Evolutionary conservation across 2,888 invertebrate genomes (phyloP), one percentile per base, ranked within the genome.

Genomic region (Carcina quercana): DNA sequence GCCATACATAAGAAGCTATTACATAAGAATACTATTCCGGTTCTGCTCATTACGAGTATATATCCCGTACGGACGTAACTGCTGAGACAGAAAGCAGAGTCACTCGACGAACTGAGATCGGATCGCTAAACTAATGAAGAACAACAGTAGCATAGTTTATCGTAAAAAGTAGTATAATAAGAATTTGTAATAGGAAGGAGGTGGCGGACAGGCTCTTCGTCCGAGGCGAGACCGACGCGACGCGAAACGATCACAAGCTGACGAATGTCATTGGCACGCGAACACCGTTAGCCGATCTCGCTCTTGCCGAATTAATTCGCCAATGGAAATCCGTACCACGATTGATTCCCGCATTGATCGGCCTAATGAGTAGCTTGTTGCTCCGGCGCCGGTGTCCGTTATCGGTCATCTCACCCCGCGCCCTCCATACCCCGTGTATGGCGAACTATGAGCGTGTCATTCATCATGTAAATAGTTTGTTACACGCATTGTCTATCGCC

Each of bases 261-360:
- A 74, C 78, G 73, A 72, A 73, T 82, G 82, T 80, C 82, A 80
- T 67, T 82, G 82, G 80, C 82, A 79, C 71, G 74, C 62, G 64
- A 49, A 49, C 65, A 78, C 82, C 82, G 82, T 82, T 83, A 82
- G 61, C 71, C 73, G 70, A 78, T 80, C 80, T 75, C 71, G 68
- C 72, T 68, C 59, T 66, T 65, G 73, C 75, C 76, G 65, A 82
- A 80, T 79, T 82, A 78, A 80, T 82, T 79, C 66, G 71, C 78
- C 73, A 69, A 74, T 74, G 62, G 59, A 68, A 70, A 71, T 74
- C 65, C 67, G 62, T 59, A 64, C 67, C 58, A 50, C 70, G 64
- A 71, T 79, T 61, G 67, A 76, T 72, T 71, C 68, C 62, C 58
- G 55, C 62, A 69, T 71, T 60, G 68, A 74, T 75, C 64, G 54